Base-by-base conservation (phyloP, 1,140 invertebrate species). In the Riptortus pedestris region DNA sequence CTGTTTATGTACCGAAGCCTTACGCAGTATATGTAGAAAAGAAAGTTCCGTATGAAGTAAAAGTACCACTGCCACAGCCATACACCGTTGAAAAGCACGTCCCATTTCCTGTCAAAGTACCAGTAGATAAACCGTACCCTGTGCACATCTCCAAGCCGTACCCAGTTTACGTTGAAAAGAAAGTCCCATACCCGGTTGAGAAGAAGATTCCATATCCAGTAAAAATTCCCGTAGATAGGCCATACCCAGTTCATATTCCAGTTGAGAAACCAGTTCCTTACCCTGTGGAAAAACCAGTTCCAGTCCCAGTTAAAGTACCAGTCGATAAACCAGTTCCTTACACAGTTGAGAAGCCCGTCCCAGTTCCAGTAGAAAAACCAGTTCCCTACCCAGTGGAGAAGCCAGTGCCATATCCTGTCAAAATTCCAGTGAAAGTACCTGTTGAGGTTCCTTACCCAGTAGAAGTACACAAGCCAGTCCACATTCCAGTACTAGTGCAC, bases 361-460 rank as follows among this genome's bases (percentile, higher is more conserved):
- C 80, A 11, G 79, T 81, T 0, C 77, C 78, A 16, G 75, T 81
- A 1, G 76, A 78, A 14, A 79, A 81, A 71, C 79, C 78, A 67
- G 75, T 81, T 4, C 84, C 84, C 7, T 85, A 88, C 73, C 84
- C 84, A 59, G 87, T 89, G 1, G 85, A 87, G 71, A 88, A 87
- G 77, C 83, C 86, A 72, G 79, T 89, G 2, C 84, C 84, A 11
- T 86, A 87, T 73, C 85, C 87, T 78, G 85, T 88, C 4, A 87
- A 85, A 74, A 85, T 87, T 69, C 85, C 83, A 75, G 83, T 88
- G 28, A 87, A 88, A 71, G 85, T 87, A 71, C 86, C 86, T 20
- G 85, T 88, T 0, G 85, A 87, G 72, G 85, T 85, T 67, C 86
- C 86, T 2, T 87, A 84, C 73, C 85, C 87, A 78, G 85, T 88